These are phyloP conservation scores for Selene dorsalis DNA, from an alignment of 2,797 vertebrate genomes.

Conservation along the genomic window DNA sequence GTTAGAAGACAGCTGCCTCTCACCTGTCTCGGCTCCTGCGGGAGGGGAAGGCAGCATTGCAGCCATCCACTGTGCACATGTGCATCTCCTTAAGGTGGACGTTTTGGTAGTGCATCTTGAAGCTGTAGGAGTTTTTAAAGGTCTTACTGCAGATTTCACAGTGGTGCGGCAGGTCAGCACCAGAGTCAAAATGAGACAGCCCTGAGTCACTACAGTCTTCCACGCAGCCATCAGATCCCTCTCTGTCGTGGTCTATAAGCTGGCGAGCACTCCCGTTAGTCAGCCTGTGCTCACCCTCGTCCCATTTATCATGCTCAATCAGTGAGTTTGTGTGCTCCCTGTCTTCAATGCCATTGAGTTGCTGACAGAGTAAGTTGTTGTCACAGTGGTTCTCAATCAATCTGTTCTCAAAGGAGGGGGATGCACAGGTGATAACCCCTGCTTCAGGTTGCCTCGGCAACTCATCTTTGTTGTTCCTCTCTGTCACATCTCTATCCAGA, in stretches of 20 bases:
- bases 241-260: slow-evolving; percentile 76
- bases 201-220: slow-evolving; percentile 80
- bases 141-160: slow-evolving; percentile 95
- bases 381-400: slow-evolving; percentile 56
- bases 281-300: slow-evolving; percentile 83
- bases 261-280: slow-evolving; percentile 80
- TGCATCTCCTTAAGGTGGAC: slow-evolving; percentile 94
- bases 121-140: slow-evolving; percentile 94
- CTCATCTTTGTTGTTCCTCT: slow-evolving; percentile 72
- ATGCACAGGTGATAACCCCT: slow-evolving; percentile 70
- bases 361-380: slow-evolving; percentile 30
- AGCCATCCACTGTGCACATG: slow-evolving; percentile 93
- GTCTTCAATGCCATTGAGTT: slow-evolving; percentile 47
- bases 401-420: slow-evolving; percentile 62
- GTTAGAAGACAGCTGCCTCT: slow-evolving; percentile 64
- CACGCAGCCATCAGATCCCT: slow-evolving; percentile 78
- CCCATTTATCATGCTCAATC: slow-evolving; percentile 77
- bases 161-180: slow-evolving; percentile 86
- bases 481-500: slow-evolving; percentile 70
- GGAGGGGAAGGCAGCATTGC: slow-evolving; percentile 92
- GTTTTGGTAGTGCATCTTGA: slow-evolving; percentile 96
- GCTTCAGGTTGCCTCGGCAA: slow-evolving; percentile 73
- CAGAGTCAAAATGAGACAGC: slow-evolving; percentile 78
- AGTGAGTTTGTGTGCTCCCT: slow-evolving; percentile 66
- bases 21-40: slow-evolving; percentile 98